Percentiles rank a stretch among this genome's conserved stretches.
phyloP scores from a whole-genome alignment of 2,113 vertebrate species.

The Psittacula cyanocephala region DNA sequence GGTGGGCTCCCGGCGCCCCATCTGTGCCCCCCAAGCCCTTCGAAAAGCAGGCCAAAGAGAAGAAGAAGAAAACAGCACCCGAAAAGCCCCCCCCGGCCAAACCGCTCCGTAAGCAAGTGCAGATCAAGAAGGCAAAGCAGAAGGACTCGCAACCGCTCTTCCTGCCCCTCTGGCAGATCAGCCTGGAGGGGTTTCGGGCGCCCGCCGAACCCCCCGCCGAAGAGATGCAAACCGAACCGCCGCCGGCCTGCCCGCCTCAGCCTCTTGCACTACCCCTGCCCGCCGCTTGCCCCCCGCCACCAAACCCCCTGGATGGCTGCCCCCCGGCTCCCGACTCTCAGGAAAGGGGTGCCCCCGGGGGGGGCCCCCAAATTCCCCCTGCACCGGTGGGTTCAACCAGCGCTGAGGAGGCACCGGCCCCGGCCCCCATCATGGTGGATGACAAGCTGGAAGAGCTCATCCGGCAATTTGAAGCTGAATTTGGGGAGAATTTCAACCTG shows the following conservation, averaged over 20 bases:
- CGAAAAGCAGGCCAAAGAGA: constrained; percentile 88
- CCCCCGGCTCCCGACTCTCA: constrained; percentile 85
- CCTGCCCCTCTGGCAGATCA: constrained; percentile 85
- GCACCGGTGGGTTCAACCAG: not conserved
- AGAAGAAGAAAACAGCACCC: constrained; percentile 82
- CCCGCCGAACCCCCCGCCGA: constrained; percentile 42
- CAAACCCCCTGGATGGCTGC: constrained; percentile 72
- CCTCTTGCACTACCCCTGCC: constrained; percentile 65
- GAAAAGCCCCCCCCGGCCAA: constrained; percentile 80
- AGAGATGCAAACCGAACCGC: constrained; percentile 50
- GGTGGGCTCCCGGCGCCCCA: constrained; percentile 78
- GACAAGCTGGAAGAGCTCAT: constrained; percentile 95
- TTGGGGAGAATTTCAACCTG: constrained; percentile 81
- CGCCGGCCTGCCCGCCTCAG: constrained; percentile 38
- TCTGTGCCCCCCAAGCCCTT: constrained; percentile 36
- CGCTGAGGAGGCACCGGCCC: not conserved
- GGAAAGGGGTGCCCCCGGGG: constrained; percentile 82
- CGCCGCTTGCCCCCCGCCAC: constrained; percentile 51
- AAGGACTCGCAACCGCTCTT: constrained; percentile 89
- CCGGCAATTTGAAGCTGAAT: constrained; percentile 94
- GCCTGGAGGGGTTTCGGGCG: constrained; percentile 76
- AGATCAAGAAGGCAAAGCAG: constrained; percentile 90
- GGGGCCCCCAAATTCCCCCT: constrained; percentile 29
- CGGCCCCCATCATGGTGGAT: constrained; percentile 76
- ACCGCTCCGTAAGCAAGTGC: constrained; percentile 82